Conservation (phyloP, 2,888 invertebrate species). For the Cephalotes varians region DNA sequence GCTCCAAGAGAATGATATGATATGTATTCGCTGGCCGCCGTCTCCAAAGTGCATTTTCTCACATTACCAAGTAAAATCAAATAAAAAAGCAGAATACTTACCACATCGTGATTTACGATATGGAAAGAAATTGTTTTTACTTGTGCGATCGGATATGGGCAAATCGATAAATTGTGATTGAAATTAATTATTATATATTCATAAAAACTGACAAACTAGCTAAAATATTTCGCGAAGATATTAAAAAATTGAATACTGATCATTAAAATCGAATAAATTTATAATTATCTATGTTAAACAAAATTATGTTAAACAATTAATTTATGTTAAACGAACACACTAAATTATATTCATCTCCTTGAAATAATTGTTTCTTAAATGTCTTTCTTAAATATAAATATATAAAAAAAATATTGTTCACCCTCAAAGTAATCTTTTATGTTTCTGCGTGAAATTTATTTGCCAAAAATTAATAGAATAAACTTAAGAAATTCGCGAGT, state of each 20-base stretch:
- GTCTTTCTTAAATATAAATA: too few species aligned
- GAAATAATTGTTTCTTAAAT: neutral
- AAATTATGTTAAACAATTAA: neutral
- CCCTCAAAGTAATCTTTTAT: neutral
- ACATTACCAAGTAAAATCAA: slow-evolving; percentile 73
- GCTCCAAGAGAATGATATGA: slow-evolving; percentile 63
- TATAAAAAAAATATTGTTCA: neutral
- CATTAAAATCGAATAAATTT: neutral
- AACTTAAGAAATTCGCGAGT: neutral
- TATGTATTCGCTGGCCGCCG: slow-evolving; percentile 60
- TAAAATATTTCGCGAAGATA: neutral
- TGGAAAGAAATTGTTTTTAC: slow-evolving; percentile 5
- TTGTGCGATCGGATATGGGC: neutral
- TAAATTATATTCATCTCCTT: neutral
- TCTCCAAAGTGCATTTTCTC: slow-evolving; percentile 65
- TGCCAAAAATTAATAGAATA: neutral
- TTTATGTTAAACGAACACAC: too few species aligned
- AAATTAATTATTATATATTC: neutral
- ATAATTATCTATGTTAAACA: neutral
- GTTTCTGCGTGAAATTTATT: neutral
- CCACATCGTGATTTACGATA: slow-evolving; percentile 24
- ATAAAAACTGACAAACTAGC: neutral
- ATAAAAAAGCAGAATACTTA: slow-evolving; percentile 52
- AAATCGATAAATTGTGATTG: slow-evolving; percentile 4
- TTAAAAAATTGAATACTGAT: neutral